Evolutionary conservation across 2,888 invertebrate species (phyloP).

Genomic region (Standfussiana lucernea): DNA sequence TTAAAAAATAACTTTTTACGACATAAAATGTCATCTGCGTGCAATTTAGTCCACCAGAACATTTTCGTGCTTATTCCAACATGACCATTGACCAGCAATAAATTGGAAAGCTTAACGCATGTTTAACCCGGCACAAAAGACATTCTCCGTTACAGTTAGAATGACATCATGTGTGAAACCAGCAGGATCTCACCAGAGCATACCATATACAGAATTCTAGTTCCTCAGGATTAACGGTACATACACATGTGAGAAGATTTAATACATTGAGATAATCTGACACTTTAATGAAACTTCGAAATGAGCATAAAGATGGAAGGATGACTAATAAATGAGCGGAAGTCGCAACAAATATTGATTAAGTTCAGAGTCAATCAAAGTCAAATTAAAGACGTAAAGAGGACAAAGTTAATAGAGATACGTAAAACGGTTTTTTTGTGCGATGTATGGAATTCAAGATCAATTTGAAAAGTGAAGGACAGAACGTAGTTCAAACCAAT

Average conservation of each 20-base stretch:
- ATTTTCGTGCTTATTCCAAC: not conserved
- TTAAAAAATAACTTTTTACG: not conserved
- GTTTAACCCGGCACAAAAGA: conserved; percentile 44
- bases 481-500: not conserved
- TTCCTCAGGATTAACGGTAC: conserved; percentile 60
- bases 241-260: conserved; percentile 51
- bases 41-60: not conserved
- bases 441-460: not conserved
- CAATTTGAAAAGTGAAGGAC: not conserved
- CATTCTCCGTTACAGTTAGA: conserved; percentile 65
- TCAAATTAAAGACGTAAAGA: conserved; percentile 28
- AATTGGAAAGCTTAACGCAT: conserved; percentile 31
- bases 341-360: conserved; percentile 30
- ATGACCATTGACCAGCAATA: conserved; percentile 22
- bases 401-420: not conserved
- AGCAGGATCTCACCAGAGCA: conserved; percentile 46
- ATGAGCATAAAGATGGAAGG: conserved; percentile 4
- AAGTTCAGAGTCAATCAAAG: conserved; percentile 37
- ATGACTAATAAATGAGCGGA: conserved; percentile 27
- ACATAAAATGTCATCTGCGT: not conserved
- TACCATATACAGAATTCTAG: conserved; percentile 61
- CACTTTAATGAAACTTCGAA: conserved; percentile 22
- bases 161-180: conserved; percentile 63
- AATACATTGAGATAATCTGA: conserved; percentile 29
- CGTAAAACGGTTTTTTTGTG: not conserved